phyloP scores from a whole-genome alignment of 2,797 vertebrate species.

The Carapus acus region DNA sequence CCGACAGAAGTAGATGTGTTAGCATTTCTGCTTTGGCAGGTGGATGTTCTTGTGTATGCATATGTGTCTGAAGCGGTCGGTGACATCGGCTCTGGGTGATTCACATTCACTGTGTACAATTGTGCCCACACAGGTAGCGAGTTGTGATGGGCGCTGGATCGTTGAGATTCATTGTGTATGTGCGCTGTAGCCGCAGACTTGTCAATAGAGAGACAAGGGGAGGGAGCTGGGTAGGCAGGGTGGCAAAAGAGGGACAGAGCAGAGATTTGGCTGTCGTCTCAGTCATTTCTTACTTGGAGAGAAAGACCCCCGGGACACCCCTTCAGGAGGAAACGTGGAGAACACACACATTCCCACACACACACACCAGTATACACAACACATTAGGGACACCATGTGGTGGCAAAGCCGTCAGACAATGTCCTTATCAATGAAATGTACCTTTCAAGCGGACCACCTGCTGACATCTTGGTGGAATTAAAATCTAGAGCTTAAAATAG shows the following conservation, averaged over 20 bases:
- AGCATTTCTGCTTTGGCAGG: slow-evolving; percentile 43
- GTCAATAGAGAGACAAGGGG: slow-evolving; percentile 44
- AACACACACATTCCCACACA: slow-evolving; percentile 17
- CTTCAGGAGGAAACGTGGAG: slow-evolving; percentile 49
- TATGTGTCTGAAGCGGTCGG: slow-evolving; percentile 48
- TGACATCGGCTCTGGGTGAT: slow-evolving; percentile 36
- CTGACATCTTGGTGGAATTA: slow-evolving; percentile 32
- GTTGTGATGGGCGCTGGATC: slow-evolving; percentile 48
- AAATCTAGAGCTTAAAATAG: slow-evolving; percentile 19
- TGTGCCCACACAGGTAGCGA: slow-evolving; percentile 50
- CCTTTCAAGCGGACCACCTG: slow-evolving; percentile 25
- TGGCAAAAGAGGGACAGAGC: slow-evolving; percentile 27
- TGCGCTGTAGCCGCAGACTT: slow-evolving; percentile 39
- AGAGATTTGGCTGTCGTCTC: slow-evolving; percentile 56
- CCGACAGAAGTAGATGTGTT: slow-evolving; percentile 52
- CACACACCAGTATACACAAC: slow-evolving; percentile 8
- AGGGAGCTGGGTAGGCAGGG: slow-evolving; percentile 29
- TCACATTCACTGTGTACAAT: slow-evolving; percentile 58
- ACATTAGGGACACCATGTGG: slow-evolving; percentile 12
- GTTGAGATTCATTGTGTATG: slow-evolving; percentile 61
- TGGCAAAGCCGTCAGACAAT: slow-evolving; percentile 35
- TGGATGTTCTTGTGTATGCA: slow-evolving; percentile 18
- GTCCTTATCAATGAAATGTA: slow-evolving; percentile 45
- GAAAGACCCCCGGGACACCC: slow-evolving; percentile 47
- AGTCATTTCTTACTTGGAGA: slow-evolving; percentile 64